These are phyloP conservation scores for Drosophila nigricruria DNA, from an alignment of 2,888 invertebrate genomes.

Conservation along the genomic window DNA sequence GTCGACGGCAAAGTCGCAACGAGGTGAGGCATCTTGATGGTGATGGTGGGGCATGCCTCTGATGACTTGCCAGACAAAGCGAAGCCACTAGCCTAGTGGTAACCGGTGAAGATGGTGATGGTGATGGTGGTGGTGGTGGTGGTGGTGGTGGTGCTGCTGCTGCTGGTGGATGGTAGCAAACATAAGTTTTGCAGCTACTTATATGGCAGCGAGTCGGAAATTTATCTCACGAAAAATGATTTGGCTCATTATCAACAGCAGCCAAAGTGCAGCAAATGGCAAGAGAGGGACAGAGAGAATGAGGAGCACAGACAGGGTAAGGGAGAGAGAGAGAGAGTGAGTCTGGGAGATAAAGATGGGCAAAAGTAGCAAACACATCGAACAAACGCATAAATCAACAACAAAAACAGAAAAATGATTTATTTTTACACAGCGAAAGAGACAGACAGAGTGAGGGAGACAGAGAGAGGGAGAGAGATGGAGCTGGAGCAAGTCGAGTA, in stretches of 20 bases:
- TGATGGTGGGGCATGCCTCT: slow-evolving; percentile 19
- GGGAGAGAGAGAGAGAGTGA: slow-evolving; percentile 1
- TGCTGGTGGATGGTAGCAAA: slow-evolving; percentile 57
- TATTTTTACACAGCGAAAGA: slow-evolving; percentile 57
- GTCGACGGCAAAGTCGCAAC: slow-evolving; percentile 66
- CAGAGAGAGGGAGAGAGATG: background rate
- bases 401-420: slow-evolving; percentile 83
- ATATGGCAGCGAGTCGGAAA: slow-evolving; percentile 64
- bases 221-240: slow-evolving; percentile 81
- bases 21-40: slow-evolving; percentile 41
- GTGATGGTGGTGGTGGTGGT: background rate
- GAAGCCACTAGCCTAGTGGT: slow-evolving; percentile 29
- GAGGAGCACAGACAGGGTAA: slow-evolving; percentile 6
- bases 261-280: slow-evolving; percentile 68
- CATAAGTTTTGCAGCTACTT: slow-evolving; percentile 77
- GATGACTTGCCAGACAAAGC: slow-evolving; percentile 76
- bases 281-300: background rate
- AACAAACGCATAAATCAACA: slow-evolving; percentile 84
- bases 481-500: slow-evolving; percentile 5
- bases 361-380: slow-evolving; percentile 64
- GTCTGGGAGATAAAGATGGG: slow-evolving; percentile 11
- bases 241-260: slow-evolving; percentile 81
- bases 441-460: background rate
- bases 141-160: background rate
- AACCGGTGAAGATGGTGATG: background rate